These are phyloP conservation scores for Gopherus flavomarginatus DNA, from an alignment of 2,113 vertebrate genomes.

Conservation along the genomic window DNA sequence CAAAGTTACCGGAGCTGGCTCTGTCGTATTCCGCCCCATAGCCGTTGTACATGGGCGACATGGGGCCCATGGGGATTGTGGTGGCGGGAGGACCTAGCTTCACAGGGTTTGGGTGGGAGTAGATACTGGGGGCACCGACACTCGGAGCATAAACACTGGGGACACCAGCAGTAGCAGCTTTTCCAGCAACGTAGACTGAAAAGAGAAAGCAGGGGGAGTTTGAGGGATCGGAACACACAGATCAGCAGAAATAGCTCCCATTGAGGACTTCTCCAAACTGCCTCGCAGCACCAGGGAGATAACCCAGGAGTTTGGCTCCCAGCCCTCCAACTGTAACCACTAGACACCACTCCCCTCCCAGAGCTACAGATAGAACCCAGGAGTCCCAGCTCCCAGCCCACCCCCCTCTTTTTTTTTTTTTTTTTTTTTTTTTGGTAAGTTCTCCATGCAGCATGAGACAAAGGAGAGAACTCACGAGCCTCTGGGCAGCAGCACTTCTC, in stretches of 20 bases:
- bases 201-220: neutral
- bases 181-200: constrained; percentile 91
- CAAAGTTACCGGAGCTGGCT: constrained; percentile 85
- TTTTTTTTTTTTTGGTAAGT: too few species aligned
- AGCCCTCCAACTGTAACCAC: rapidly evolving
- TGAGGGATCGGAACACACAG: neutral
- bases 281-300: neutral
- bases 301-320: neutral
- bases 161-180: constrained; percentile 86
- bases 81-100: constrained; percentile 64
- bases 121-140: constrained; percentile 82
- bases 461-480: constrained; percentile 81
- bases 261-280: neutral
- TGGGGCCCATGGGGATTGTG: constrained; percentile 79
- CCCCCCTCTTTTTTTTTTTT: too few species aligned
- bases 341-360: neutral
- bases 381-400: neutral
- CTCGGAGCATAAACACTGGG: constrained; percentile 82
- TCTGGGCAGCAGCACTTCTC: constrained; percentile 91
- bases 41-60: constrained; percentile 78
- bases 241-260: neutral
- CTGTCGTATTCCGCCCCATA: constrained; percentile 84
- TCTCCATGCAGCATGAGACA: neutral
- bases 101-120: constrained; percentile 79
- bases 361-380: neutral